A percentile compares a stretch with the other conserved stretches of the same genome.
phyloP scores from a whole-genome alignment of 2,113 vertebrate species.

The Apeltes quadracus region DNA sequence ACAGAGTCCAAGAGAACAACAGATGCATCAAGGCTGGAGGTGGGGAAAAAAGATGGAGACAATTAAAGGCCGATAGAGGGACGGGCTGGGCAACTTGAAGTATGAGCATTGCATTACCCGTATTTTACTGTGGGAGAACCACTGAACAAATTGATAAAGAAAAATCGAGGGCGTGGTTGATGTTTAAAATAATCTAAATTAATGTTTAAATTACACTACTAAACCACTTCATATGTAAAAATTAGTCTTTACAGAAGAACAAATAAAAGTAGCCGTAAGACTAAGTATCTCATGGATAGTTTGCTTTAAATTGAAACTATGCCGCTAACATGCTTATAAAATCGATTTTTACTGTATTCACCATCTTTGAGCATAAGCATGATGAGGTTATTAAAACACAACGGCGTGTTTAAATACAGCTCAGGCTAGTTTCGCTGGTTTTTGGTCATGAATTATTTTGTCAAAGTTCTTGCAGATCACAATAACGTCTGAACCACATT shows the following conservation, averaged over 20 bases:
- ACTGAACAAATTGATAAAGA: conserved; percentile 63
- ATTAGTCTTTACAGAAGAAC: conserved; percentile 2
- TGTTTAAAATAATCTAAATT: conserved; percentile 45
- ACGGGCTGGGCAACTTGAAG: conserved; percentile 11
- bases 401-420: not conserved
- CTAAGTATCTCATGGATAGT: not conserved
- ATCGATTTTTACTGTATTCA: not conserved
- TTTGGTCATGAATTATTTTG: too few species aligned
- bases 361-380: not conserved
- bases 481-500: too few species aligned
- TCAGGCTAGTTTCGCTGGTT: not conserved
- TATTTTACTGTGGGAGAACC: conserved; percentile 15
- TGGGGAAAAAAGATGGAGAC: conserved; percentile 2
- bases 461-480: not conserved
- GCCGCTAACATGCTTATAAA: not conserved
- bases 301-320: not conserved
- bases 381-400: not conserved
- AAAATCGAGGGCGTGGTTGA: conserved; percentile 28
- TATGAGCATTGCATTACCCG: conserved; percentile 14
- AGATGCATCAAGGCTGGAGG: conserved; percentile 9
- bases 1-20: not conserved
- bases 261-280: too few species aligned
- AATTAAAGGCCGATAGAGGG: conserved; percentile 15
- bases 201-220: conserved; percentile 25
- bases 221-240: conserved; percentile 8